phyloP scores from a whole-genome alignment of 2,797 vertebrate species.

The Falco peregrinus region DNA sequence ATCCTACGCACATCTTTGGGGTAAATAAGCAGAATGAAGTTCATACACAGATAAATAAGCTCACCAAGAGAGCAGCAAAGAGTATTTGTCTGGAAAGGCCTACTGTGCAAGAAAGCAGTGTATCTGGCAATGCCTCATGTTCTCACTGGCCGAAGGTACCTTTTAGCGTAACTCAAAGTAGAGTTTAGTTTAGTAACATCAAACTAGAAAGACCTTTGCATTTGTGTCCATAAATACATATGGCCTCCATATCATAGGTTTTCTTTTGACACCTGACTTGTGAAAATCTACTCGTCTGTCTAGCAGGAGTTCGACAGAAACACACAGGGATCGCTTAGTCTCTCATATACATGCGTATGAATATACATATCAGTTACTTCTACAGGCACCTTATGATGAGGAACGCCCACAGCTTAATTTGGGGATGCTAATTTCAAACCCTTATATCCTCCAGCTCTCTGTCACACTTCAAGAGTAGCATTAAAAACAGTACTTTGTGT shows the following conservation, averaged over 20 bases:
- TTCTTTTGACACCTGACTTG: not conserved
- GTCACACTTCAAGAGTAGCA: not conserved
- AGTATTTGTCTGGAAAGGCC: not conserved
- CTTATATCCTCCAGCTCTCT: not conserved
- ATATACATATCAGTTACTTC: not conserved
- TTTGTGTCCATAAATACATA: not conserved
- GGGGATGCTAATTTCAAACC: slow-evolving; percentile 16
- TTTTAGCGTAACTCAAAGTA: not conserved
- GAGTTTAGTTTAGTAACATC: not conserved
- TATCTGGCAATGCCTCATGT: not conserved
- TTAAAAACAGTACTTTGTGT: not conserved
- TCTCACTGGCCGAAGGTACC: not conserved
- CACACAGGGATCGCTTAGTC: not conserved
- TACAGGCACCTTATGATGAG: not conserved
- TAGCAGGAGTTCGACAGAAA: not conserved
- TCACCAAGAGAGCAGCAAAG: not conserved
- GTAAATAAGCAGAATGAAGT: not conserved
- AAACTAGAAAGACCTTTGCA: not conserved
- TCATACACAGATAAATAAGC: not conserved
- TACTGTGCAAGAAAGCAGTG: not conserved
- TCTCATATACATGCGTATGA: not conserved
- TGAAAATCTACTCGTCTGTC: not conserved
- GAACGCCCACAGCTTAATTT: not conserved
- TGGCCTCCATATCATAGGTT: not conserved
- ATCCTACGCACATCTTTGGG: not conserved